phyloP scores from a whole-genome alignment of 1,140 invertebrate species.

The Panagrolaimus sp. region DNA sequence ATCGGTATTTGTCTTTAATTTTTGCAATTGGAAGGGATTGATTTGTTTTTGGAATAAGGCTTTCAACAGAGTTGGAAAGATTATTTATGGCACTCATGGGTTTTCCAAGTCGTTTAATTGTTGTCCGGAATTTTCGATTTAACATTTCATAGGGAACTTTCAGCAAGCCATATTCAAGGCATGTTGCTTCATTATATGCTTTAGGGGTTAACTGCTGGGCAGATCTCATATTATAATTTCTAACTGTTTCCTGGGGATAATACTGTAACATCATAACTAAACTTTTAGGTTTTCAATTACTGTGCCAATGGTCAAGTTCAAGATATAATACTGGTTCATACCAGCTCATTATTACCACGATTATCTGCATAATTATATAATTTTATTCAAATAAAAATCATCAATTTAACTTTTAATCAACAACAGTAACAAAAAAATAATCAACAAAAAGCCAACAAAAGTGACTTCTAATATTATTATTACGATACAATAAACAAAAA shows the following conservation, averaged over 20 bases:
- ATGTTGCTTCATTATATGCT: background rate
- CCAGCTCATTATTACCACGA: too few species aligned
- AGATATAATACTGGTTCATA: background rate
- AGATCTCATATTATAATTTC: background rate
- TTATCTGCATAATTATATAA: too few species aligned
- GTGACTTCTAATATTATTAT: slow-evolving; percentile 4
- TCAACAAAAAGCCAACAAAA: background rate
- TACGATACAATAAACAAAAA: slow-evolving; percentile 17
- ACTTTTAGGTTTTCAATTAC: background rate
- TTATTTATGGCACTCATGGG: background rate
- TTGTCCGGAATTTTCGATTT: slow-evolving; percentile 90
- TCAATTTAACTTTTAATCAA: too few species aligned
- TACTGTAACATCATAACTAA: too few species aligned
- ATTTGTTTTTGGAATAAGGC: background rate
- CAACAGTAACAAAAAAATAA: too few species aligned
- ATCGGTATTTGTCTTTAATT: too few species aligned
- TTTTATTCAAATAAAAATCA: too few species aligned
- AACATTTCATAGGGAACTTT: slow-evolving; percentile 96
- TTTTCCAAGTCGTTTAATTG: slow-evolving; percentile 57
- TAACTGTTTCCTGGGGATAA: too few species aligned
- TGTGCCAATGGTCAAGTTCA: background rate
- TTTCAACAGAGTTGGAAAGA: slow-evolving; percentile 66
- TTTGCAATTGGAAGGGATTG: background rate
- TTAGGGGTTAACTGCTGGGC: background rate
- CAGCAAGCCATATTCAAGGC: slow-evolving; percentile 77